Evolutionary conservation across 2,797 vertebrate species (phyloP).

Genomic region (Lacerta agilis): DNA sequence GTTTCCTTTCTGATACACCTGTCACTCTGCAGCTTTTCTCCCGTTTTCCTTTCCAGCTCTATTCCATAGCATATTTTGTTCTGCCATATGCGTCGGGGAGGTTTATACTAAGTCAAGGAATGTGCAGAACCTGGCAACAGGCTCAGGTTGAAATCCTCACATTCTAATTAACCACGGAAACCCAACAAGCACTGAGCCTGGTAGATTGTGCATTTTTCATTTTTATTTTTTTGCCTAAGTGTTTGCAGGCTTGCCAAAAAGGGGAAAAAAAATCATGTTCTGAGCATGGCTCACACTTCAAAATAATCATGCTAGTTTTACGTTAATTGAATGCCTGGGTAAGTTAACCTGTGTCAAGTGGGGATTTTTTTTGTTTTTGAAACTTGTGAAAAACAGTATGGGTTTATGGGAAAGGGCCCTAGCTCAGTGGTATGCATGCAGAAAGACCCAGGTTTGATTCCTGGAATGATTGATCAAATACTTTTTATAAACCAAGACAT

Average conservation of each 20-base stretch:
- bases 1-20: constrained; percentile 55
- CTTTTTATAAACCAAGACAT: too few relatives aligned
- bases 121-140: not conserved
- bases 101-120: constrained; percentile 6
- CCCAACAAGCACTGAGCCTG: not conserved
- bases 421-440: too few relatives aligned
- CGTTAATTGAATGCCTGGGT: not conserved
- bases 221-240: too few relatives aligned
- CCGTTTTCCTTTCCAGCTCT: not conserved
- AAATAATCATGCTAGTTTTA: not conserved
- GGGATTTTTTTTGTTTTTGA: not conserved
- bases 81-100: not conserved
- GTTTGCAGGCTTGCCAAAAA: not conserved
- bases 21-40: constrained; percentile 7
- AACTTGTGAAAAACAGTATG: not conserved
- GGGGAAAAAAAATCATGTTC: not conserved
- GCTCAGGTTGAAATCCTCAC: constrained; percentile 2
- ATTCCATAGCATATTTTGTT: not conserved
- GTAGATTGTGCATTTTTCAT: not conserved
- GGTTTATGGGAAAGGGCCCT: not conserved
- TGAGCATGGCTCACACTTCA: not conserved
- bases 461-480: too few relatives aligned
- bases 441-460: too few relatives aligned
- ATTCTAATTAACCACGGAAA: constrained; percentile 3
- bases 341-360: not conserved